phyloP scores from a whole-genome alignment of 2,888 invertebrate genomes.

The Eulithis testata region DNA sequence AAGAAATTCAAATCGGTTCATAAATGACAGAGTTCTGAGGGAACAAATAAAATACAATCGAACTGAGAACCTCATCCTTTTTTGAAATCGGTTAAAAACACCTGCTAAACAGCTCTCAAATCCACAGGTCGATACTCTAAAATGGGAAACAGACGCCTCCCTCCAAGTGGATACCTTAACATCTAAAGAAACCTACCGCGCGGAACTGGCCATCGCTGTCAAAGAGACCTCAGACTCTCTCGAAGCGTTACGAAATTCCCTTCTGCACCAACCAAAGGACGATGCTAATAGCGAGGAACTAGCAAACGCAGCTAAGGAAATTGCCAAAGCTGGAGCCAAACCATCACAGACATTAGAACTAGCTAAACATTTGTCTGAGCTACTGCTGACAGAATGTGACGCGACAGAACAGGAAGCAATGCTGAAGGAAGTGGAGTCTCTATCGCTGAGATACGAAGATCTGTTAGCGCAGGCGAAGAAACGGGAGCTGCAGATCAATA shows the following conservation, averaged over 20 bases:
- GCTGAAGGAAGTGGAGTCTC: slow-evolving; percentile 86
- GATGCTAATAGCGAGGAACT: slow-evolving; percentile 85
- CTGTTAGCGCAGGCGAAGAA: slow-evolving; percentile 89
- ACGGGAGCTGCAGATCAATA: slow-evolving; percentile 90
- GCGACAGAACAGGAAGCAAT: slow-evolving; percentile 87
- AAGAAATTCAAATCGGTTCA: too few relatives aligned
- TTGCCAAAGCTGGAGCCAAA: slow-evolving; percentile 90
- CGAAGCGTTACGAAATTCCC: slow-evolving; percentile 86
- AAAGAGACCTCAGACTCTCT: slow-evolving; percentile 88
- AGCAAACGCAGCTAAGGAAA: slow-evolving; percentile 87
- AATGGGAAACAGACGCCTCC: slow-evolving; percentile 90
- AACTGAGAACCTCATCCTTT: too few relatives aligned
- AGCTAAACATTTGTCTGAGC: slow-evolving; percentile 90
- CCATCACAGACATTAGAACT: slow-evolving; percentile 93
- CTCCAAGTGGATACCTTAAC: slow-evolving; percentile 94
- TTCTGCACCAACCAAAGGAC: slow-evolving; percentile 66
- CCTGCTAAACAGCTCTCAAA: not conserved
- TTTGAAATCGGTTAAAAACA: too few relatives aligned
- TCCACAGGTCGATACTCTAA: slow-evolving; percentile 88
- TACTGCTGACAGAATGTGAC: slow-evolving; percentile 90
- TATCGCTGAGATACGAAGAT: slow-evolving; percentile 88
- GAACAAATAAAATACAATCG: too few relatives aligned
- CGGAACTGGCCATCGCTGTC: slow-evolving; percentile 90
- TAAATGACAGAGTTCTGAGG: too few relatives aligned
- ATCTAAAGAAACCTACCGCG: slow-evolving; percentile 92